Percentiles rank a stretch among this genome's conserved stretches.
Evolutionary conservation across 2,797 vertebrate genomes (phyloP).

Genomic region (Gastrophryne carolinensis): DNA sequence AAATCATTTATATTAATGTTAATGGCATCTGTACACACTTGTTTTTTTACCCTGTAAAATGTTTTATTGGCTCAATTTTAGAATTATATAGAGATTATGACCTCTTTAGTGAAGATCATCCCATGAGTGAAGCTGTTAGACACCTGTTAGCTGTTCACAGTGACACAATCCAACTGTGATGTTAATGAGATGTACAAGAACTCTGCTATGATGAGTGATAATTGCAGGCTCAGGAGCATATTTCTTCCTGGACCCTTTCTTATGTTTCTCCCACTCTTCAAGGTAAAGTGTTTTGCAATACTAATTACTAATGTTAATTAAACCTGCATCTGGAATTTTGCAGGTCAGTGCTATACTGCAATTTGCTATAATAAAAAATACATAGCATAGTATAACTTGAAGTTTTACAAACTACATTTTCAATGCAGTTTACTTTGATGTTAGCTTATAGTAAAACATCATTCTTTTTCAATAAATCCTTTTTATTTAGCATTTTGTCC

Average conservation of each 20-base stretch:
- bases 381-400: not conserved
- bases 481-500: not conserved
- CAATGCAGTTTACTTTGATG: not conserved
- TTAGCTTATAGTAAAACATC: not conserved
- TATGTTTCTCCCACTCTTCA: conserved; percentile 57
- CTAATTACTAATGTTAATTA: conserved; percentile 73
- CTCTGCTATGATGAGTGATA: conserved; percentile 67
- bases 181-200: conserved; percentile 79
- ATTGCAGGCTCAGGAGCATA: conserved; percentile 72
- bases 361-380: conserved; percentile 32
- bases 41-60: conserved; percentile 23
- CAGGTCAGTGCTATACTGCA: conserved; percentile 68
- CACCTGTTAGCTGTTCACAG: conserved; percentile 66
- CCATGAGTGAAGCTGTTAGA: conserved; percentile 63
- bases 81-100: conserved; percentile 65
- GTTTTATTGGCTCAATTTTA: conserved; percentile 58
- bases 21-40: not conserved
- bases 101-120: conserved; percentile 63
- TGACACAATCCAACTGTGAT: conserved; percentile 70
- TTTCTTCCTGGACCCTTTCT: conserved; percentile 65
- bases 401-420: not conserved
- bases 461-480: not conserved
- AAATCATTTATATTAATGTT: not conserved
- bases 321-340: conserved; percentile 69
- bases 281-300: conserved; percentile 66